Percentiles rank a stretch among this genome's conserved stretches.
These are phyloP conservation scores for Tiliacea aurago DNA, from an alignment of 2,888 invertebrate genomes.

Conservation along the genomic window DNA sequence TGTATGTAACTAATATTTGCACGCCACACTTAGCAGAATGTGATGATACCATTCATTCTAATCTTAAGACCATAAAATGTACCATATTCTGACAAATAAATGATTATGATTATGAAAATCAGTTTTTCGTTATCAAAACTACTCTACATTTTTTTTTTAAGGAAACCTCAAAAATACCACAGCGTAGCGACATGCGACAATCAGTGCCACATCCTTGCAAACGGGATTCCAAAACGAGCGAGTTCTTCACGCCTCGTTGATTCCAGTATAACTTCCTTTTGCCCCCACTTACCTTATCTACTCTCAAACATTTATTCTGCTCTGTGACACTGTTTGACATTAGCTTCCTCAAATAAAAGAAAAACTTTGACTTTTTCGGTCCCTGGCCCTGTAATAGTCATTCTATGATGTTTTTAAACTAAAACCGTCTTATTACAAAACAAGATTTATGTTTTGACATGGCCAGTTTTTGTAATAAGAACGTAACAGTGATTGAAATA, in stretches of 20 bases:
- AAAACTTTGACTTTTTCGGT: conserved; percentile 20
- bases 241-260: conserved; percentile 63
- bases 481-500: too few relatives aligned
- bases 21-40: too few relatives aligned
- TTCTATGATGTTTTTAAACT: background rate
- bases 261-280: conserved; percentile 50
- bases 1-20: too few relatives aligned
- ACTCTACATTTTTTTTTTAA: background rate
- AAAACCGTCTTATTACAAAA: too few relatives aligned
- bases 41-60: too few relatives aligned
- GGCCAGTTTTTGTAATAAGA: too few relatives aligned
- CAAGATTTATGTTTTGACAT: too few relatives aligned
- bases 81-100: too few relatives aligned
- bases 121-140: background rate
- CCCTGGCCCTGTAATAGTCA: background rate
- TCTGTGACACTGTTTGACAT: conserved; percentile 52
- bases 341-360: conserved; percentile 33
- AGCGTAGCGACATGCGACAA: conserved; percentile 7
- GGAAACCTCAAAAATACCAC: background rate
- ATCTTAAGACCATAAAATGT: too few relatives aligned
- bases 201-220: conserved; percentile 25
- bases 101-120: background rate
- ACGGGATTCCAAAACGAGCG: conserved; percentile 53
- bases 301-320: conserved; percentile 51
- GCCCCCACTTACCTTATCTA: conserved; percentile 46